These are phyloP conservation scores for Atractosteus spatula DNA, from an alignment of 2,113 vertebrate genomes.

Conservation along the genomic window DNA sequence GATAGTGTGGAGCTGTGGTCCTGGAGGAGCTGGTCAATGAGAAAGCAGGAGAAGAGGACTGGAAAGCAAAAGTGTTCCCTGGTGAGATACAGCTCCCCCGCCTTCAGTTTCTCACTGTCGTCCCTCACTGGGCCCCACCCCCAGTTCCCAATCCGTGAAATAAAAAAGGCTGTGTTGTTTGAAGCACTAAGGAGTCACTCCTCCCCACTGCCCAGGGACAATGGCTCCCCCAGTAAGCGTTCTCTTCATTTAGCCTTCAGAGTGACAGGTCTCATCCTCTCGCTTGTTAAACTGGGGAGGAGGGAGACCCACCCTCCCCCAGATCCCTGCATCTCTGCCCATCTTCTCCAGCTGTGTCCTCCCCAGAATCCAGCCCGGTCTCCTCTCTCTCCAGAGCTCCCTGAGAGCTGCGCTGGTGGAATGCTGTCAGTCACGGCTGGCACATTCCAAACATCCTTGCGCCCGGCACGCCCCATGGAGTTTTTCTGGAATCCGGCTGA, in stretches of 20 bases:
- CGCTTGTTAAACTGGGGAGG: conserved; percentile 53
- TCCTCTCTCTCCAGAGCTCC: too few relatives aligned
- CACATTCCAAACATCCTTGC: too few relatives aligned
- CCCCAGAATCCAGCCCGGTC: too few relatives aligned
- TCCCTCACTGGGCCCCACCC: conserved; percentile 39
- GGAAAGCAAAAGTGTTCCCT: conserved; percentile 44
- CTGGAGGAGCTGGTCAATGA: conserved; percentile 58
- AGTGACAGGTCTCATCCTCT: conserved; percentile 77
- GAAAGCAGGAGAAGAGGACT: conserved; percentile 36
- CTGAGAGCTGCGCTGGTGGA: too few relatives aligned
- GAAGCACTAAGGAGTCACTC: conserved; percentile 67
- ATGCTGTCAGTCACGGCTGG: too few relatives aligned
- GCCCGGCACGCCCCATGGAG: too few relatives aligned
- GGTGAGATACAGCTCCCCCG: conserved; percentile 25
- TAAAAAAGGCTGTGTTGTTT: conserved; percentile 69
- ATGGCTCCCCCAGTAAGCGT: conserved; percentile 55
- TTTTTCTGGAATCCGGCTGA: too few relatives aligned
- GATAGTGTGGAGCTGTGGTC: conserved; percentile 26
- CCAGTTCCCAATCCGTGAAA: conserved; percentile 38
- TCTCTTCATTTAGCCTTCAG: conserved; percentile 68
- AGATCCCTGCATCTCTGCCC: conserved; percentile 39
- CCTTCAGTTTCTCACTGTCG: conserved; percentile 48
- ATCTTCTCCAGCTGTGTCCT: not conserved
- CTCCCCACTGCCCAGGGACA: conserved; percentile 61
- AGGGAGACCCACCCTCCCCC: conserved; percentile 49